Evolutionary conservation across 2,888 invertebrate species (phyloP).

Genomic region (Sminthurinus aureus): DNA sequence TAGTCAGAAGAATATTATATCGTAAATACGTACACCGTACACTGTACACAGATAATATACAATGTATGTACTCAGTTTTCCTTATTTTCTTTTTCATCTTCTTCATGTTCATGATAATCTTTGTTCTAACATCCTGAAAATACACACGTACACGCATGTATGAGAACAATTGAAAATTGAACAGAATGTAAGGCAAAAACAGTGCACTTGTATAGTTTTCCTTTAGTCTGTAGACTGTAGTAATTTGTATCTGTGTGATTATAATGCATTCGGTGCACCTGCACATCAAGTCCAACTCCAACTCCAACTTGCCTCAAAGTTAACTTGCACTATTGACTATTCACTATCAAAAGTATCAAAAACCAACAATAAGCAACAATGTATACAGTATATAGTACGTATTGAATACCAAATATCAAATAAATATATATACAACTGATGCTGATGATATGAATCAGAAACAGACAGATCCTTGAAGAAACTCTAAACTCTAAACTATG

Average conservation of each 20-base stretch:
- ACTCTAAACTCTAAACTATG: background rate
- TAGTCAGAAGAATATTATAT: too few relatives aligned
- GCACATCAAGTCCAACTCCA: conserved; percentile 13
- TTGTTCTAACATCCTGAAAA: background rate
- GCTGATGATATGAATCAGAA: background rate
- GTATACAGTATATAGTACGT: background rate
- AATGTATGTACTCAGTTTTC: background rate
- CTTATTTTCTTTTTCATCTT: background rate
- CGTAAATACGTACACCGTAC: too few relatives aligned
- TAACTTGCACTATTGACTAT: background rate
- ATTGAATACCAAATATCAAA: background rate
- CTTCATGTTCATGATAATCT: background rate
- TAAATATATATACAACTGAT: background rate
- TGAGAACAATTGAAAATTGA: background rate
- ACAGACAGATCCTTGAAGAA: background rate
- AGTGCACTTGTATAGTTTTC: background rate
- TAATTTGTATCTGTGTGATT: background rate
- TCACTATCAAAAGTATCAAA: background rate
- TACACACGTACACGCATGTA: background rate
- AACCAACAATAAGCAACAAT: background rate
- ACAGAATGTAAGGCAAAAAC: background rate
- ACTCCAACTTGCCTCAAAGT: background rate
- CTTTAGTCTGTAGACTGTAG: background rate
- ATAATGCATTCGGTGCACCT: background rate
- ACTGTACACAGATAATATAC: too few relatives aligned